These are phyloP conservation scores for Drosophila neonasuta DNA, from an alignment of 2,888 invertebrate species.

Conservation along the genomic window DNA sequence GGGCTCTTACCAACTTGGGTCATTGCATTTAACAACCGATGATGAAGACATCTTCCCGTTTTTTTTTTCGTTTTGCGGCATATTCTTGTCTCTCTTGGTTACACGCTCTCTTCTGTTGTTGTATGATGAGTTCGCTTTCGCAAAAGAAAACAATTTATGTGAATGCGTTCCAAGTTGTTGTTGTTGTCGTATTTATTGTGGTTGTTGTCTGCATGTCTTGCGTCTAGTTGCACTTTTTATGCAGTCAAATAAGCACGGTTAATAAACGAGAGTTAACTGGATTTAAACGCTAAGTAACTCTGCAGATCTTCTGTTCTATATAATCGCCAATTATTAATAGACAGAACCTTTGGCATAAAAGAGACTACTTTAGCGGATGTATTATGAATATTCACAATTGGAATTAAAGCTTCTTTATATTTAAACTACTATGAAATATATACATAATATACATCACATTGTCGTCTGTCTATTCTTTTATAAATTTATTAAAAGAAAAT, in stretches of 20 bases:
- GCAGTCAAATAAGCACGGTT: constrained; percentile 6
- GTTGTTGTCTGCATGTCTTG: not conserved
- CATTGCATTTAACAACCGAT: constrained; percentile 59
- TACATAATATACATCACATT: too few species aligned
- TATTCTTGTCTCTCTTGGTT: constrained; percentile 2
- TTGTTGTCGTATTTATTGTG: constrained; percentile 6
- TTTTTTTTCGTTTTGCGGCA: constrained; percentile 23
- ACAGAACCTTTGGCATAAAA: too few species aligned
- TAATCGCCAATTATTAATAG: too few species aligned
- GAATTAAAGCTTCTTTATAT: too few species aligned
- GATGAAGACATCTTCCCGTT: constrained; percentile 77
- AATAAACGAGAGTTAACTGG: not conserved
- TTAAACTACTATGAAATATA: too few species aligned
- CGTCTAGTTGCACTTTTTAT: constrained; percentile 1
- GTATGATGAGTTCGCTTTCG: constrained; percentile 40
- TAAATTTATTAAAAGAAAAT: too few species aligned
- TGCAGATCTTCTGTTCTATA: too few species aligned
- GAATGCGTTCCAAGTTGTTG: constrained; percentile 44
- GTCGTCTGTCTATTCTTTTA: too few species aligned
- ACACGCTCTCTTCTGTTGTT: constrained; percentile 22
- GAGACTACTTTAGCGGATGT: too few species aligned
- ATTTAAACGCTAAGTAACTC: too few species aligned
- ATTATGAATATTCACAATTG: too few species aligned
- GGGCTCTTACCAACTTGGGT: constrained; percentile 67
- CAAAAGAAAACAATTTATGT: constrained; percentile 68